Base-by-base conservation (phyloP, 2,797 vertebrate species). In the Gephyroberyx darwinii region DNA sequence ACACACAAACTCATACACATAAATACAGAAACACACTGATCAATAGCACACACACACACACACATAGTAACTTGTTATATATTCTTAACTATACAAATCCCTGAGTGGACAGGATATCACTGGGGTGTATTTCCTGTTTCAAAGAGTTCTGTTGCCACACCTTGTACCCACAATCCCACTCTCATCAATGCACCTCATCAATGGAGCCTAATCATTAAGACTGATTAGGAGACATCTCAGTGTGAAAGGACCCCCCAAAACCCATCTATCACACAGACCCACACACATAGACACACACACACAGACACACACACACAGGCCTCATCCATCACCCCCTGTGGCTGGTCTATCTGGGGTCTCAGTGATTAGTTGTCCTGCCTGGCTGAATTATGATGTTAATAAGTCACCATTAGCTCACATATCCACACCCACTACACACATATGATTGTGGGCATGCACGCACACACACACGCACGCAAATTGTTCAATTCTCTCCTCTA, bases 381-480 rank as follows among this genome's bases (percentile, higher is more conserved):
- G 84, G 90, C 90, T 93, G 91, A 93, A 95, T 96, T 94, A 95
- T 93, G 89, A 92, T 91, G 91, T 91, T 94, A 94, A 94, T 94
- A 95, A 94, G 93, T 95, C 92, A 94, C 91, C 89, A 94, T 94
- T 94, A 93, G 91, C 91, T 90, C 70, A 47, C 52, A 30, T 76
- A 82, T 88, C 74, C 86, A 81, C 88, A 78, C 74, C 66, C 74
- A 86, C 82, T 83, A 80, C 82, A 85, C 78, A 78, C 54, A 64
- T 61, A 70, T 57, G 57, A 68, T 55, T 56, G 31, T 31, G 73
- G 48, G 51, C n/a, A 7, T 33, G 26, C 1, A 3, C 70, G 33
- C 52, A 19, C 16, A 30, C 50, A 43, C 54, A 3, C 52, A 54
- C 65, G 39, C 61, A 57, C 75, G 55, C 56, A 58, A 6, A 55